Evolutionary conservation across 2,888 invertebrate genomes (phyloP).

Genomic region (Macropis europaea): DNA sequence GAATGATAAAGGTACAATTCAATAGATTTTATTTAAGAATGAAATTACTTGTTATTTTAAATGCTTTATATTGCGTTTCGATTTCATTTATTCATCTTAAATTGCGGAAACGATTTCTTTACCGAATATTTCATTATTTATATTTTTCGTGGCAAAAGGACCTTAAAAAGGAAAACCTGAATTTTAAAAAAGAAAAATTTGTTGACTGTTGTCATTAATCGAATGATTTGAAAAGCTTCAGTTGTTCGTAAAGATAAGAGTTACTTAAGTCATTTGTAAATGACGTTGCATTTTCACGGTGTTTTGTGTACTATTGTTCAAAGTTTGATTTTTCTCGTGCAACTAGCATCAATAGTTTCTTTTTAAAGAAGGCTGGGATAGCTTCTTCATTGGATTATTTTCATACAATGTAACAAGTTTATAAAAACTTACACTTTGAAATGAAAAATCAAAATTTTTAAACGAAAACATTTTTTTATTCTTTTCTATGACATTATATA

Average conservation of each 20-base stretch:
- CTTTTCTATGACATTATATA: constrained; percentile 1
- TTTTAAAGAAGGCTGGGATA: neutral
- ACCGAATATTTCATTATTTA: neutral
- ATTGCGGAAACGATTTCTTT: neutral
- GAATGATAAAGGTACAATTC: neutral
- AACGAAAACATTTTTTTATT: neutral
- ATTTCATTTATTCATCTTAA: constrained; percentile 7
- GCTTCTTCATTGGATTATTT: neutral
- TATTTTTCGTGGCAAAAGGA: neutral
- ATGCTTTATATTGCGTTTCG: constrained; percentile 14
- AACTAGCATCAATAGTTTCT: neutral
- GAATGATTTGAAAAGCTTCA: neutral
- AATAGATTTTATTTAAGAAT: neutral
- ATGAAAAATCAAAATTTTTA: neutral
- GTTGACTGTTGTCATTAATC: neutral
- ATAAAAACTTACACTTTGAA: neutral
- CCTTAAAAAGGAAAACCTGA: neutral
- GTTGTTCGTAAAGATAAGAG: neutral
- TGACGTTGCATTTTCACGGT: constrained; percentile 9
- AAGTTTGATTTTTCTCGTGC: constrained; percentile 5
- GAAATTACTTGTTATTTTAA: neutral
- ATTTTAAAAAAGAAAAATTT: neutral
- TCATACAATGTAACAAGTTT: neutral
- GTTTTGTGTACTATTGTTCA: neutral
- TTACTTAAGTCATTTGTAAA: constrained; percentile 7